A percentile compares a stretch with the other conserved stretches of the same genome.
Evolutionary conservation across 2,888 invertebrate genomes (phyloP).

Genomic region (Pristionchus fissidentatus): DNA sequence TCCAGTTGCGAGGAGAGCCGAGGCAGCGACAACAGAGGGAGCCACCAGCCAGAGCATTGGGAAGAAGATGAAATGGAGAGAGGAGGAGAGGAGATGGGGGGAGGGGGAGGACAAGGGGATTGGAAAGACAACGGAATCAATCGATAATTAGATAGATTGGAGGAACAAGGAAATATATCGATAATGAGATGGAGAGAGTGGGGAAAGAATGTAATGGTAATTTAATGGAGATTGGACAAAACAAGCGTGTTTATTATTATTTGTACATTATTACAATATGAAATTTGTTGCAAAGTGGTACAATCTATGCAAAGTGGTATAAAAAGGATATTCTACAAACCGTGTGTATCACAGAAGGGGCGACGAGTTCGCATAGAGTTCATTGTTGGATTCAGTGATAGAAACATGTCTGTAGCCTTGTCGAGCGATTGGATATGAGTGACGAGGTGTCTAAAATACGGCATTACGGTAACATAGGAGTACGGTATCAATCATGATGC

Average conservation of each 20-base stretch:
- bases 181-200: no score
- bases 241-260: slow-evolving; percentile 15
- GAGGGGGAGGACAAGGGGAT: neutral
- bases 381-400: neutral
- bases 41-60: slow-evolving; percentile 24
- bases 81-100: neutral
- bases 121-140: neutral
- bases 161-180: neutral
- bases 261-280: slow-evolving; percentile 2
- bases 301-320: neutral
- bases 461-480: neutral
- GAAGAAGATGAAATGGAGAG: neutral
- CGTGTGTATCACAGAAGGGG: neutral
- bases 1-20: neutral
- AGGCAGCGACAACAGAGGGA: slow-evolving; percentile 5
- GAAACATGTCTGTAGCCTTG: neutral
- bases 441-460: neutral
- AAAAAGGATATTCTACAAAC: slow-evolving; percentile 1
- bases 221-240: neutral
- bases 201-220: no score
- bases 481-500: neutral
- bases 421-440: neutral
- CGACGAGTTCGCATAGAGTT: neutral
- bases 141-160: neutral
- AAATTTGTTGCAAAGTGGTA: neutral